Percentiles rank a stretch among this genome's conserved stretches.
These are phyloP conservation scores for Blastobasis adustella DNA, from an alignment of 2,888 invertebrate species.

Conservation along the genomic window DNA sequence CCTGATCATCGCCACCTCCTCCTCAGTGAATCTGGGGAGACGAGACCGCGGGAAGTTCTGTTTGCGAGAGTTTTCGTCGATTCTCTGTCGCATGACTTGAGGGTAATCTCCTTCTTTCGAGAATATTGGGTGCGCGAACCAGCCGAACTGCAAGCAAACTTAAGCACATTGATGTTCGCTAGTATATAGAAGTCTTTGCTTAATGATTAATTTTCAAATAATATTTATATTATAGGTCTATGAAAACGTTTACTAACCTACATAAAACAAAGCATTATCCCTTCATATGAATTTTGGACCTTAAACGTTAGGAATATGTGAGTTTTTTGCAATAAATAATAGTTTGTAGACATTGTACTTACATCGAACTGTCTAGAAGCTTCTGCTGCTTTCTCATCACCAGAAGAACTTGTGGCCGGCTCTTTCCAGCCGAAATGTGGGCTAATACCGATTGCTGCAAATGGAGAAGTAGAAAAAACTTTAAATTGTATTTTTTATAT, in stretches of 20 bases:
- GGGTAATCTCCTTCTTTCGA: constrained; percentile 79
- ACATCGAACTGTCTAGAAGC: constrained; percentile 58
- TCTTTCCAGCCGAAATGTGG: constrained; percentile 59
- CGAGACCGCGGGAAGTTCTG: constrained; percentile 77
- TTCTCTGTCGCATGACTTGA: constrained; percentile 73
- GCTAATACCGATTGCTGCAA: constrained; percentile 45
- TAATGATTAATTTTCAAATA: too few species aligned
- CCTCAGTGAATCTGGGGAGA: constrained; percentile 74
- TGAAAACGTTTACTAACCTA: too few species aligned
- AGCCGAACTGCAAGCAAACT: constrained; percentile 69
- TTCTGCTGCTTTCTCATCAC: constrained; percentile 62
- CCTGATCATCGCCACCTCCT: constrained; percentile 43
- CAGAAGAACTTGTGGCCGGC: constrained; percentile 46
- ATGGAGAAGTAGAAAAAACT: too few species aligned
- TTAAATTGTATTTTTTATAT: too few species aligned
- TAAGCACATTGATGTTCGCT: too few species aligned
- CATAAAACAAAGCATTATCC: too few species aligned
- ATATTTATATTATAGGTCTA: too few species aligned
- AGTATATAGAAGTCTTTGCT: too few species aligned
- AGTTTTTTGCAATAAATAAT: too few species aligned
- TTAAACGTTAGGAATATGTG: too few species aligned
- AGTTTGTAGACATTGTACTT: constrained; percentile 14
- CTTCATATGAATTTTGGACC: too few species aligned
- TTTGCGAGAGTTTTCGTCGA: constrained; percentile 70
- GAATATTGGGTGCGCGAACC: constrained; percentile 81